Base-by-base conservation (phyloP, 2,113 vertebrate species). In the Cnemophilus loriae region DNA sequence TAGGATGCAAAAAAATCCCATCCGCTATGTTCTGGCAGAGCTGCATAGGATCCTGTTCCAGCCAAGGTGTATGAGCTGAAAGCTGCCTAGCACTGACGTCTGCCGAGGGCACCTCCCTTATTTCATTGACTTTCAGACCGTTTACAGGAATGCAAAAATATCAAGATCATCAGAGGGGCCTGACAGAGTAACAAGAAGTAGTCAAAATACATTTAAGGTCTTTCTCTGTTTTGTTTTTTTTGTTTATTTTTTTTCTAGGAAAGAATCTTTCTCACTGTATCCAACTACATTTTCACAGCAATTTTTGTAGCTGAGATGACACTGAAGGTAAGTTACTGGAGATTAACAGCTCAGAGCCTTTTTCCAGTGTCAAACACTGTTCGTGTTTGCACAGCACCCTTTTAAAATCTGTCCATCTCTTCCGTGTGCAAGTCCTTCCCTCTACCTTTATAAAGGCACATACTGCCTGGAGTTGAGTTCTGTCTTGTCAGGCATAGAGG, bases 261-360 rank as follows among this genome's bases (percentile, higher is more conserved):
- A 84, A 98, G 99, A 75, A 97, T 99, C 90, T 99, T 99, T 96
- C 99, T 99, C 89, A 99, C 99, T 10, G 98, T 99, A 83, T 99
- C 99, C 96, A 99, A 99, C 98, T 99, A 99, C 97, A 98, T 99
- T 97, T 99, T 99, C 95, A 99, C 99, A 30, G 99, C 99, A 91
- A 99, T 99, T 96, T 99, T 99, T 75, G 99, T 99, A 85, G 98
- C 99, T 20, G 99, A 99, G 97, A 99, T 99, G 99, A 99, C 99
- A 5, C 95, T 99, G 63, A 99, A 99, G 99, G 99, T 99, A 98
- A 95, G 96, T 91, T 56, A 55, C 44, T 47, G 53, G 50, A 83
- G 24, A 35, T 71, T 11, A 89, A 64, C 39, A 63, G 23, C 55
- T 97, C 80, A 90, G 81, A 70, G 61, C 41, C 26, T 91, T 95